Evolutionary conservation across 1,140 invertebrate genomes (phyloP).

Genomic region (Papilio polytes): DNA sequence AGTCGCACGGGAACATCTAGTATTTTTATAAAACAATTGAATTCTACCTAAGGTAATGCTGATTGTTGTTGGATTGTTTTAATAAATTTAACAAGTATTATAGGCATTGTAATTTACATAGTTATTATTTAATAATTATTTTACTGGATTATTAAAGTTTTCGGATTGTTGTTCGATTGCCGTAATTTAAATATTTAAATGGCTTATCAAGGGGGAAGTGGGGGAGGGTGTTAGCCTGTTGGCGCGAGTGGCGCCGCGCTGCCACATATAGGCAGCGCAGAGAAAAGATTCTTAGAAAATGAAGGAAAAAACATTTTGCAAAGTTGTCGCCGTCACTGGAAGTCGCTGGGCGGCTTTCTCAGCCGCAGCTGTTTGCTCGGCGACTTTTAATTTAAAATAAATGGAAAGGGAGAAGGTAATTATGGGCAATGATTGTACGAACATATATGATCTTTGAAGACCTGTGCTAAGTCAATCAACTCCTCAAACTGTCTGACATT

Average conservation of each 20-base stretch:
- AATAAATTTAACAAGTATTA: no score
- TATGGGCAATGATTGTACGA: not conserved
- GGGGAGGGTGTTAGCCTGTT: not conserved
- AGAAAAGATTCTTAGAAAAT: slow-evolving; percentile 39
- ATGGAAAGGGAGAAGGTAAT: slow-evolving; percentile 23
- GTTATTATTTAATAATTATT: no score
- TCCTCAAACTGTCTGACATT: not conserved
- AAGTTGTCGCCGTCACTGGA: slow-evolving; percentile 21
- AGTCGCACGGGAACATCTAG: no score
- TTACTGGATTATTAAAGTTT: no score
- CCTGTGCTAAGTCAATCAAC: not conserved
- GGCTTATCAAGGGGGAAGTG: not conserved
- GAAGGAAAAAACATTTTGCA: slow-evolving; percentile 25
- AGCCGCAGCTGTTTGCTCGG: slow-evolving; percentile 25
- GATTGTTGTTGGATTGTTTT: no score
- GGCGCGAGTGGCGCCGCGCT: slow-evolving; percentile 10
- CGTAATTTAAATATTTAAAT: not conserved
- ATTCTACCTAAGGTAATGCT: no score
- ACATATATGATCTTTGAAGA: not conserved
- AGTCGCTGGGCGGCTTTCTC: slow-evolving; percentile 30
- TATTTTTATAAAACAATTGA: no score
- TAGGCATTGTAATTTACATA: no score
- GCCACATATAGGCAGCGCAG: not conserved
- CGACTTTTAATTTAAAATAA: not conserved
- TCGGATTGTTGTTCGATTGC: no score